Conservation (phyloP, 2,113 vertebrate genomes). For the Lepisosteus oculatus region DNA sequence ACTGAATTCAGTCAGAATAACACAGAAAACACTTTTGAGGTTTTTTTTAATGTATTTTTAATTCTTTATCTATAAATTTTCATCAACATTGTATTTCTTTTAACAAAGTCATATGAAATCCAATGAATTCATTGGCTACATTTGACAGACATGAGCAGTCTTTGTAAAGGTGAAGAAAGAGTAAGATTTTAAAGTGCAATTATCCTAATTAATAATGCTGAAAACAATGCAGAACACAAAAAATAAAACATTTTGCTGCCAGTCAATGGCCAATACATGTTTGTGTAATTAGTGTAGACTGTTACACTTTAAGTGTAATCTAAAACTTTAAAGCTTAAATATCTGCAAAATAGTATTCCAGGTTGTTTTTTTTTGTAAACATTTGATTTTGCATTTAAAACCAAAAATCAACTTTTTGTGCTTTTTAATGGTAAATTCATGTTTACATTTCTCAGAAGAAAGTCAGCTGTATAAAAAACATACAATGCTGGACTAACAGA, state of each 20-base stretch:
- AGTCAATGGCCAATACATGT: not conserved
- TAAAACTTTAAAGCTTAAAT: not conserved
- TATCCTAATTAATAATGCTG: slow-evolving; percentile 14
- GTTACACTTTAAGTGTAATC: slow-evolving; percentile 10
- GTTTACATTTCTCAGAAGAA: no score
- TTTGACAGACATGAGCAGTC: slow-evolving; percentile 18
- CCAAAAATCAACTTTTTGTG: no score
- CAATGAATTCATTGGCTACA: slow-evolving; percentile 17
- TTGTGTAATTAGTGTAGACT: not conserved
- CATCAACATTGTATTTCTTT: slow-evolving; percentile 12
- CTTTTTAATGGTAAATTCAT: no score
- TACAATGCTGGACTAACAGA: no score
- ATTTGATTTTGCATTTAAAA: no score
- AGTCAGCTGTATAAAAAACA: no score
- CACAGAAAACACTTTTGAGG: not conserved
- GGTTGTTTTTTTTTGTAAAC: no score
- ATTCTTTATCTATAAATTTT: slow-evolving; percentile 21
- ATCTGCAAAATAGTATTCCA: no score
- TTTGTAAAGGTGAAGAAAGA: slow-evolving; percentile 14
- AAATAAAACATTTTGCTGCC: slow-evolving; percentile 3
- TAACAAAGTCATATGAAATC: slow-evolving; percentile 28
- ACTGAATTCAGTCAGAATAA: no score
- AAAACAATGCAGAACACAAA: slow-evolving; percentile 22
- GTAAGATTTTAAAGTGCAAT: slow-evolving; percentile 18
- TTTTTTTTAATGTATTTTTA: slow-evolving; percentile 20